Percentiles rank a stretch among this genome's conserved stretches.
phyloP scores from a whole-genome alignment of 2,888 invertebrate genomes.

The Drosophila barbarae region DNA sequence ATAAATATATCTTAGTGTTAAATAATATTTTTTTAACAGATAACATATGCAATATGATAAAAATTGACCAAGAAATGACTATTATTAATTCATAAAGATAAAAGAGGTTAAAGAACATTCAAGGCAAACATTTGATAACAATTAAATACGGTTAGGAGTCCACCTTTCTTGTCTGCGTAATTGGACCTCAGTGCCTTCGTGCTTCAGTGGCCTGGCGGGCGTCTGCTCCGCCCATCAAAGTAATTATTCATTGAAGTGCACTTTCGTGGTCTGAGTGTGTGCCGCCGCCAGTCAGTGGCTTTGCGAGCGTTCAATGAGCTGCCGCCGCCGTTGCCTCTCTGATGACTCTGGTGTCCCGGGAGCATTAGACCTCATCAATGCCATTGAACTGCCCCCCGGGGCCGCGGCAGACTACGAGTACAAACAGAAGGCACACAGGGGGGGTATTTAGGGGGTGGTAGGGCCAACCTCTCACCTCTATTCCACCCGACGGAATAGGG shows the following conservation, averaged over 20 bases:
- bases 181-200: background rate
- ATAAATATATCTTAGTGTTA: no score
- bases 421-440: conserved; percentile 17
- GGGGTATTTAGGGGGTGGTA: background rate
- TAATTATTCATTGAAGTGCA: conserved; percentile 36
- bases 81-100: no score
- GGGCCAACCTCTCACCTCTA: background rate
- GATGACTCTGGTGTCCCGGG: conserved; percentile 23
- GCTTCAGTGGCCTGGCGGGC: background rate
- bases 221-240: background rate
- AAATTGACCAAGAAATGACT: no score
- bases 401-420: conserved; percentile 3
- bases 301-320: background rate
- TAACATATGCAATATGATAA: no score
- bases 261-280: conserved; percentile 7
- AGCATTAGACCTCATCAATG: conserved; percentile 32
- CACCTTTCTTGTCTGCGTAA: conserved; percentile 7
- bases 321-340: background rate
- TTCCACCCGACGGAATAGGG: conserved; percentile 19
- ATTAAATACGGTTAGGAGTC: background rate
- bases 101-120: no score
- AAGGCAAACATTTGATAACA: background rate
- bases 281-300: conserved; percentile 9
- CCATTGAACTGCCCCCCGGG: conserved; percentile 32
- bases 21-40: no score